Evolutionary conservation across 2,888 invertebrate genomes (phyloP).

Genomic region (Thera obeliscata): DNA sequence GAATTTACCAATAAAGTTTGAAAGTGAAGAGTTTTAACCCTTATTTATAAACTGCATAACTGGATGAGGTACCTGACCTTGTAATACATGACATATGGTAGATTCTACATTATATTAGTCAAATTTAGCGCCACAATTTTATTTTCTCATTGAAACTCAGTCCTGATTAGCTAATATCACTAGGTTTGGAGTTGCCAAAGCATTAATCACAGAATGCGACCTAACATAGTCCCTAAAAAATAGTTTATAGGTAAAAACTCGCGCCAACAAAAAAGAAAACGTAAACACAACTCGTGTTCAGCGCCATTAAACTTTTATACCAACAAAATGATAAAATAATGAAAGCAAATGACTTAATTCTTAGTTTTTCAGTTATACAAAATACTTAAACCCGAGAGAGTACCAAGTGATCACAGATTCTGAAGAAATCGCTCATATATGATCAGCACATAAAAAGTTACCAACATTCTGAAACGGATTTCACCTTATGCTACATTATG

Average conservation of each 20-base stretch:
- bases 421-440: slow-evolving; percentile 73
- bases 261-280: slow-evolving; percentile 6
- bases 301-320: slow-evolving; percentile 26
- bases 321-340: slow-evolving; percentile 53
- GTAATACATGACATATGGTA: slow-evolving; percentile 7
- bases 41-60: not conserved
- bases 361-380: slow-evolving; percentile 69
- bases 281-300: slow-evolving; percentile 9
- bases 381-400: slow-evolving; percentile 81
- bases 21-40: slow-evolving; percentile 13
- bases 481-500: slow-evolving; percentile 66
- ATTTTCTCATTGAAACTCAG: slow-evolving; percentile 53
- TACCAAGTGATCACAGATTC: slow-evolving; percentile 84
- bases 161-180: slow-evolving; percentile 62
- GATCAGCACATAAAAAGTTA: slow-evolving; percentile 75
- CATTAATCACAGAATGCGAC: slow-evolving; percentile 75
- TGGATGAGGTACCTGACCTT: slow-evolving; percentile 3
- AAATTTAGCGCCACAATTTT: slow-evolving; percentile 16
- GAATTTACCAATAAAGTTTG: slow-evolving; percentile 35
- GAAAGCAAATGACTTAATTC: slow-evolving; percentile 54
- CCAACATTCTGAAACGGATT: slow-evolving; percentile 74
- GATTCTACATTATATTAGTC: slow-evolving; percentile 5
- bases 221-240: slow-evolving; percentile 45
- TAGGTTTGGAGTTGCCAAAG: slow-evolving; percentile 68
- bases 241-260: slow-evolving; percentile 41